Conservation (phyloP, 2,113 vertebrate genomes). For the Columba janthina region DNA sequence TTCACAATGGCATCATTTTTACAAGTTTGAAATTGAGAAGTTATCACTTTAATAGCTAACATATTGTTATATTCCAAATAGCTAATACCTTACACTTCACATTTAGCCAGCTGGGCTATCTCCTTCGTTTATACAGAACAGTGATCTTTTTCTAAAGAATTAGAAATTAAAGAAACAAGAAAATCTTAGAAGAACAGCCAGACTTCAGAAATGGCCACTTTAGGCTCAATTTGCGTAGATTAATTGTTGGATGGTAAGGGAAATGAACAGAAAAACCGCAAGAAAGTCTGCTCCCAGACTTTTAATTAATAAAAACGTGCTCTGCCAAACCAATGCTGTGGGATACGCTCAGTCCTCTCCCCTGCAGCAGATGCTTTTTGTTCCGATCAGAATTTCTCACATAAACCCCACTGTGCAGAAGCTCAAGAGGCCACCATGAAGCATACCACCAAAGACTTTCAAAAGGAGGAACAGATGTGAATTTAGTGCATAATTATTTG, state of each 20-base stretch:
- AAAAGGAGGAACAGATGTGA: conserved; percentile 8
- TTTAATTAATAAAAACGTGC: not conserved
- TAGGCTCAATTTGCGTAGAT: not conserved
- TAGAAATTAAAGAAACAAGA: not conserved
- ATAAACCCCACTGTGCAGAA: not conserved
- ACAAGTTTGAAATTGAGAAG: not conserved
- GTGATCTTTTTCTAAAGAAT: not conserved
- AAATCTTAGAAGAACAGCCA: not conserved
- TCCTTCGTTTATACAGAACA: not conserved
- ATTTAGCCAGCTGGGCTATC: not conserved
- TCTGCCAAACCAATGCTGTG: not conserved
- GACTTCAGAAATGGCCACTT: not conserved
- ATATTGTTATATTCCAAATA: not conserved
- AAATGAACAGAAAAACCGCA: not conserved
- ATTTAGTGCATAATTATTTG: not conserved
- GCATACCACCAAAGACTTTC: not conserved
- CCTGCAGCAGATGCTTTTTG: not conserved
- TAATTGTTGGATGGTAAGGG: not conserved
- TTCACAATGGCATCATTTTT: not conserved
- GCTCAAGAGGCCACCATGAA: conserved; percentile 3
- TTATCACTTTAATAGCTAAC: not conserved
- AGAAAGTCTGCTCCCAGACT: not conserved
- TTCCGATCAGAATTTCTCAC: conserved; percentile 11
- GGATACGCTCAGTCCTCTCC: not conserved
- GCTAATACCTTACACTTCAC: not conserved